A percentile compares a stretch with the other conserved stretches of the same genome.
Conservation (phyloP, 2,797 vertebrate genomes). For the Sebastes vulpes region DNA sequence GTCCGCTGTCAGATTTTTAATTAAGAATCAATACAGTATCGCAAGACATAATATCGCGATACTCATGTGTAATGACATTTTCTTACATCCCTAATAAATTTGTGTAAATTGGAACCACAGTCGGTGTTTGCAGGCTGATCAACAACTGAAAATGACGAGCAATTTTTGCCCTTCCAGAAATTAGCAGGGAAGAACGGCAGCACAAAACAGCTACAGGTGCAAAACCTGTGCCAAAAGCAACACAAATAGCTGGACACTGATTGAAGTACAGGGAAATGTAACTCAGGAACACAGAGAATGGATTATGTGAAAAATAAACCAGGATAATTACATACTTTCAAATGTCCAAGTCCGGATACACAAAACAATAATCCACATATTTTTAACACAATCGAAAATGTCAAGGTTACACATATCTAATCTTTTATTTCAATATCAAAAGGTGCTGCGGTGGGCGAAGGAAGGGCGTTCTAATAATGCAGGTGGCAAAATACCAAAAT, state of each 20-base stretch:
- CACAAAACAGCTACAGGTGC: neutral
- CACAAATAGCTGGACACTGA: neutral
- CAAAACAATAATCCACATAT: neutral
- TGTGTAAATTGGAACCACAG: neutral
- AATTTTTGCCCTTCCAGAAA: neutral
- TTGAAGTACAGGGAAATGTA: neutral
- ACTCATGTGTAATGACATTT: no score
- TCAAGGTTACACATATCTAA: constrained; percentile 26
- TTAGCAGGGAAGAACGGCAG: neutral
- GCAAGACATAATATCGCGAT: no score
- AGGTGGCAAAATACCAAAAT: constrained; percentile 82
- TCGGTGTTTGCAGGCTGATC: neutral
- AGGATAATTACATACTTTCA: neutral
- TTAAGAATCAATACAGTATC: no score
- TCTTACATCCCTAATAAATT: no score
- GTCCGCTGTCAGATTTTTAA: no score
- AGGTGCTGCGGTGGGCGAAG: constrained; percentile 38
- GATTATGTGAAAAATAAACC: neutral
- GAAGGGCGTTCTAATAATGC: constrained; percentile 73
- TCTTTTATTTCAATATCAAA: constrained; percentile 43
- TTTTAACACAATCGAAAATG: neutral
- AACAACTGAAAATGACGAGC: neutral
- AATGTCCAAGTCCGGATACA: neutral
- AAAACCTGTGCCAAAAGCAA: neutral
- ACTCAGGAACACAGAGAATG: neutral